Evolutionary conservation across 2,113 vertebrate genomes (phyloP).

Genomic region (Hydropotes inermis): DNA sequence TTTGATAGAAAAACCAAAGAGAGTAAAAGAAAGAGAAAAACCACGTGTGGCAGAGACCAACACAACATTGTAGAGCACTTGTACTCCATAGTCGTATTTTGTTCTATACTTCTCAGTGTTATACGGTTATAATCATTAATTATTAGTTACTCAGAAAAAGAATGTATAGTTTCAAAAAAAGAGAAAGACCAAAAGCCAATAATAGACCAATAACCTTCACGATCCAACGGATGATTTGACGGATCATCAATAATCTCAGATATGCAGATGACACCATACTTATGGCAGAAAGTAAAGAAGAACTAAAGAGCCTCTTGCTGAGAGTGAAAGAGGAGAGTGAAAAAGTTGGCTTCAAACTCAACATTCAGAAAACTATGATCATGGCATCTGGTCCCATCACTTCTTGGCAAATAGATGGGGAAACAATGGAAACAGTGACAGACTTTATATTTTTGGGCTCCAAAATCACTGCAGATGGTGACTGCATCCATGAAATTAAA

Average conservation of each 20-base stretch:
- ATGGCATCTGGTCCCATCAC: neutral
- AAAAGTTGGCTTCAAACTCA: neutral
- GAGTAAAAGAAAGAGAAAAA: neutral
- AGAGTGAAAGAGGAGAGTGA: neutral
- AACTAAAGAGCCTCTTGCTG: neutral
- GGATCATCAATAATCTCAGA: neutral
- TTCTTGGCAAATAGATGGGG: neutral
- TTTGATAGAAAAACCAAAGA: neutral
- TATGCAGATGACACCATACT: neutral
- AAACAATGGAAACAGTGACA: neutral
- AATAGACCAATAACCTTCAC: neutral
- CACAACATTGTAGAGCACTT: neutral
- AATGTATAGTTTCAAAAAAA: neutral
- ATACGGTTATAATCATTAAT: neutral
- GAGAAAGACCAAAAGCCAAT: neutral
- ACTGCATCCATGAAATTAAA: neutral
- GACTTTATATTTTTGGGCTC: neutral
- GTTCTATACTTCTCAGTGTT: neutral
- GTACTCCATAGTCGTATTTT: neutral
- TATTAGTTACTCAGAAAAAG: neutral
- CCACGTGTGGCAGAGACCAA: neutral
- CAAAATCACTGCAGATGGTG: neutral
- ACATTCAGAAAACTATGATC: neutral
- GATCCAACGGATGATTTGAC: fast-evolving
- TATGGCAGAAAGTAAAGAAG: neutral